A percentile compares a stretch with the other conserved stretches of the same genome.
Evolutionary conservation across 2,888 invertebrate species (phyloP).

Genomic region (Leptopilina drosophilae): DNA sequence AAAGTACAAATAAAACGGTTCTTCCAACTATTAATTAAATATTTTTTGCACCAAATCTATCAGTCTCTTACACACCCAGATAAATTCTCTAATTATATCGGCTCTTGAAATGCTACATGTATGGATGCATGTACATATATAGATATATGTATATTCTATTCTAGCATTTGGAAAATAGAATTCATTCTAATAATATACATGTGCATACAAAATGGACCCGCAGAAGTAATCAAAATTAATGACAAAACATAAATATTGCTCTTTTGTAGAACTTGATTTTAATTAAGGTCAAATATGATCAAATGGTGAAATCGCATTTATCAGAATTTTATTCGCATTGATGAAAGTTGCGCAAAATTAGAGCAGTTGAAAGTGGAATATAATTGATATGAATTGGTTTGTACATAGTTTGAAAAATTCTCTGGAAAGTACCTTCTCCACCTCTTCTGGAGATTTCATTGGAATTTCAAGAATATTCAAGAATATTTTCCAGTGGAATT

Average conservation of each 20-base stretch:
- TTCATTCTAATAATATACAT: not conserved
- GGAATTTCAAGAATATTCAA: too few relatives aligned
- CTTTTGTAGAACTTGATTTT: not conserved
- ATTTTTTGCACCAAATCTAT: constrained; percentile 3
- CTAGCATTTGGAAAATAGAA: not conserved
- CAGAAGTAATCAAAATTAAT: not conserved
- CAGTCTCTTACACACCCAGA: constrained; percentile 2
- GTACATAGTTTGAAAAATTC: too few relatives aligned
- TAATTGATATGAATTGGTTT: too few relatives aligned
- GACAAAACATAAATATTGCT: not conserved
- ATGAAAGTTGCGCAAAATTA: too few relatives aligned
- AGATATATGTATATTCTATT: not conserved
- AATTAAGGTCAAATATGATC: constrained; percentile 8
- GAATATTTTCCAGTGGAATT: too few relatives aligned
- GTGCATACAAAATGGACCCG: not conserved
- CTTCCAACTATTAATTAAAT: not conserved
- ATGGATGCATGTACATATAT: too few relatives aligned
- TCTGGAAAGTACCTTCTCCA: too few relatives aligned
- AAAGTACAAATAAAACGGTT: constrained; percentile 2
- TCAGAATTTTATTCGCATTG: constrained; percentile 38
- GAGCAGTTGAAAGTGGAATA: too few relatives aligned
- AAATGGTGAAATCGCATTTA: constrained; percentile 52
- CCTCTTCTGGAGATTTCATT: too few relatives aligned
- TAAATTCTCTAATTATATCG: constrained; percentile 2
- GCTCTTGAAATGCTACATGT: not conserved